Conservation (phyloP, 2,113 vertebrate species). For the Albula glossodonta region DNA sequence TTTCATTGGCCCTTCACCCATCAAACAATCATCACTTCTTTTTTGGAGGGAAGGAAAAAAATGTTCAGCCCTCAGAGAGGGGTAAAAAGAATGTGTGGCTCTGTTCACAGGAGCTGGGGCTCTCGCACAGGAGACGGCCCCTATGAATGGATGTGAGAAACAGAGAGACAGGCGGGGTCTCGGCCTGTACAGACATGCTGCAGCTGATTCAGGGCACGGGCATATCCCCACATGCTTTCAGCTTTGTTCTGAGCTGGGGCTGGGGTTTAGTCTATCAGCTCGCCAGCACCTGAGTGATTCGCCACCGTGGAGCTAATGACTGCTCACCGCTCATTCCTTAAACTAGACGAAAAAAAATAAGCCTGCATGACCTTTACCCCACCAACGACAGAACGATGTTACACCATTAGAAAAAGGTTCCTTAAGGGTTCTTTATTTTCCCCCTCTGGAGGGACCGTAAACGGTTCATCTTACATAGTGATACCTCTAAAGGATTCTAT, state of each 20-base stretch:
- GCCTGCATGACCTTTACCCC: not conserved
- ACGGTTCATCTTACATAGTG: too few relatives aligned
- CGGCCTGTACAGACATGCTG: slow-evolving; percentile 58
- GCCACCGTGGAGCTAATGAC: not conserved
- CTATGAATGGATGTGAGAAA: not conserved
- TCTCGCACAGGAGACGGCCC: not conserved
- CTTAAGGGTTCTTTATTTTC: too few relatives aligned
- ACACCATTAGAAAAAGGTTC: too few relatives aligned
- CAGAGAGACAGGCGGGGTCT: slow-evolving; percentile 38
- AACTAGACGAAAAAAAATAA: not conserved
- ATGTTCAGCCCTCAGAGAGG: not conserved
- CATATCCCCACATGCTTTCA: slow-evolving; percentile 42
- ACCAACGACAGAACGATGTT: not conserved
- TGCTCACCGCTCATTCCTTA: not conserved
- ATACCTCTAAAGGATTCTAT: too few relatives aligned
- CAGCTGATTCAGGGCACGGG: slow-evolving; percentile 43
- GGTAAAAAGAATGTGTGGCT: not conserved
- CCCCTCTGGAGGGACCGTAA: too few relatives aligned
- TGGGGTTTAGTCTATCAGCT: slow-evolving; percentile 2
- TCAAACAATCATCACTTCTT: slow-evolving; percentile 7
- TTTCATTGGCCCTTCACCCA: not conserved
- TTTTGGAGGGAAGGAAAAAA: not conserved
- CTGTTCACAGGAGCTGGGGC: not conserved
- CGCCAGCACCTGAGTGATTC: not conserved
- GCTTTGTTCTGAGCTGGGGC: slow-evolving; percentile 3